Evolutionary conservation across 2,797 vertebrate genomes (phyloP), one percentile per base, ranked within the genome.

Genomic region (Fratercula arctica): DNA sequence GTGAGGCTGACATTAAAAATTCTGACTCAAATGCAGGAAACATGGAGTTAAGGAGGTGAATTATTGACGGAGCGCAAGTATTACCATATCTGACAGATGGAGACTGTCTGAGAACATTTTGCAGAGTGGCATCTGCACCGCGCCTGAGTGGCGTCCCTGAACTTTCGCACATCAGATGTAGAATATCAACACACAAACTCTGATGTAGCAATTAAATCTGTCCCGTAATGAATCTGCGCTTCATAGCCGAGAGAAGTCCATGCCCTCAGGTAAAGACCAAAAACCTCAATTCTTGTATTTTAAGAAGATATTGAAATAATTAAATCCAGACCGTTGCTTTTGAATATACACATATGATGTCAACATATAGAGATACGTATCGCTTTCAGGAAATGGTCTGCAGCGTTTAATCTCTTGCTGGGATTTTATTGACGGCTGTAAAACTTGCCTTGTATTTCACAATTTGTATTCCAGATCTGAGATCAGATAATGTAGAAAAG

Each of bases 51-150:
- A 70, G 81, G 92, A 80, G 70, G 59, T 76, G 23, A 79, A 64
- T 66, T 95, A 81, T 86, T 87, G 96, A 82, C 88, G 92, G 76
- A 41, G 29, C 35, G 6, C 43, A n/a, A 63, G 56, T 28, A 89
- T 97, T 95, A 51, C 85, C 87, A 35, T 95, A 73, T 75, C 96
- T 96, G 95, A 95, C 97, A 97, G 93, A 95, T 97, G 95, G 95
- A 91, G 96, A 10, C 95, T 97, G 89, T 96, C 96, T 97, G 93
- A 88, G 94, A 83, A 76, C 66, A 9, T 94, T 93, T 46, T 69
- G 33, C 83, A 75, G 85, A 89, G 91, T 35, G 87, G 93, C 94
- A 77, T 85, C 90, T 94, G 96, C 84, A 68, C 67, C 11, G 5
- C 35, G 91, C 85, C 60, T 4, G 86, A 66, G 67, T 50, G 94